phyloP scores from a whole-genome alignment of 2,797 vertebrate species.

The Bradypodion pumilum region DNA sequence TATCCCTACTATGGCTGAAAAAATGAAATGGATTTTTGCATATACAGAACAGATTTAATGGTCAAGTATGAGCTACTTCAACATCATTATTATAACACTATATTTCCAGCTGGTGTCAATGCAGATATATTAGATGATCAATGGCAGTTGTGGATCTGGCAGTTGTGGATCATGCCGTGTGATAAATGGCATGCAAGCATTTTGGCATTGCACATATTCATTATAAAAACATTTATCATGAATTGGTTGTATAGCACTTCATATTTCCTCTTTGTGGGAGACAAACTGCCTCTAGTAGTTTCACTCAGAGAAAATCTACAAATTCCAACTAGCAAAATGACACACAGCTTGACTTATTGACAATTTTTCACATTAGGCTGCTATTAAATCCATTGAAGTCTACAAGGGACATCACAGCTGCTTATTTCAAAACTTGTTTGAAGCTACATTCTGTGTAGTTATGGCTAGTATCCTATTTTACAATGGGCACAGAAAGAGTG shows the following conservation, averaged over 20 bases:
- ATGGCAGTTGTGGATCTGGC: constrained; percentile 41
- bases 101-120: constrained; percentile 38
- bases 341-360: background rate
- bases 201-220: background rate
- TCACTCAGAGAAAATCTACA: background rate
- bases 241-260: background rate
- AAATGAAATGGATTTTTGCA: constrained; percentile 3
- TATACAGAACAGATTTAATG: constrained; percentile 34
- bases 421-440: background rate
- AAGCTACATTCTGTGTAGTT: background rate
- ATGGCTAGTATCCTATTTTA: background rate
- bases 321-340: background rate
- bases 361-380: background rate
- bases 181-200: background rate
- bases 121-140: constrained; percentile 46
- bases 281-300: background rate
- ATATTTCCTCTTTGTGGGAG: background rate
- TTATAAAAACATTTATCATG: background rate
- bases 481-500: no score
- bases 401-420: background rate
- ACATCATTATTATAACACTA: background rate
- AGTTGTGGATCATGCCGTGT: no score
- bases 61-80: constrained; percentile 42
- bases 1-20: background rate
- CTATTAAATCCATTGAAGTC: background rate